Evolutionary conservation across 92 coral and sea anemone genomes (phyloP), one percentile per base, ranked within the genome.

Genomic region (Umimayanthus chanpuru): DNA sequence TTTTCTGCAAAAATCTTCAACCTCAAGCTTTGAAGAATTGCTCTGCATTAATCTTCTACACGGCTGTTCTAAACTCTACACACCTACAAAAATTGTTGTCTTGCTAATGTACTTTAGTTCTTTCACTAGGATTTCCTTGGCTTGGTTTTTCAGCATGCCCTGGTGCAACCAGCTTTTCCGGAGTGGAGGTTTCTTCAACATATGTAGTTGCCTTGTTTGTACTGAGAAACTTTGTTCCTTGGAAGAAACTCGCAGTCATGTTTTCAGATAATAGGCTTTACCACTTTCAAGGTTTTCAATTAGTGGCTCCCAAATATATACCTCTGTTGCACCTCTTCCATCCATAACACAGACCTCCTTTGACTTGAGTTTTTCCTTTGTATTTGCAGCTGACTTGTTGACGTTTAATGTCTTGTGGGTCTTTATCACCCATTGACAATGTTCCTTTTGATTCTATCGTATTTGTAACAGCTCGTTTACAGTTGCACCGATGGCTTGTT

Each of bases 291-390:
- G 85, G 21, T 87, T 50, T 47, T n/a, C 44, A 55, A 65, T 87
- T 49, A 87, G 58, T 29, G 88, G 30, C 3, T 21, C 88, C 88
- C 88, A 85, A 9, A 85, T 85, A 29, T 85, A 81, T 14, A 85
- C 25, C 50, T 65, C 80, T n/a, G 41, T 70, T 56, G 38, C 32
- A 7, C 89, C 89, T 12, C 84, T 86, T 86, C 40, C 43, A 86
- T 86, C 89, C 66, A 86, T 25, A 56, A 86, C 29, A 73, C 89
- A 86, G 41, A 30, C 89, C 66, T 86, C 85, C 65, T 86, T 75
- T 7, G 28, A 25, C 43, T 26, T 70, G 2, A 81, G 43, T 39
- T 21, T 20, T 23, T 25, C 32, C 3, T 56, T 40, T 41, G 44
- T 6, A 41, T 41, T 41, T 41, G 44, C 44, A 32, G 36, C 36